A percentile compares a stretch with the other conserved stretches of the same genome.
Evolutionary conservation across 2,888 invertebrate species (phyloP).

Genomic region (Scaptomyza reducta): DNA sequence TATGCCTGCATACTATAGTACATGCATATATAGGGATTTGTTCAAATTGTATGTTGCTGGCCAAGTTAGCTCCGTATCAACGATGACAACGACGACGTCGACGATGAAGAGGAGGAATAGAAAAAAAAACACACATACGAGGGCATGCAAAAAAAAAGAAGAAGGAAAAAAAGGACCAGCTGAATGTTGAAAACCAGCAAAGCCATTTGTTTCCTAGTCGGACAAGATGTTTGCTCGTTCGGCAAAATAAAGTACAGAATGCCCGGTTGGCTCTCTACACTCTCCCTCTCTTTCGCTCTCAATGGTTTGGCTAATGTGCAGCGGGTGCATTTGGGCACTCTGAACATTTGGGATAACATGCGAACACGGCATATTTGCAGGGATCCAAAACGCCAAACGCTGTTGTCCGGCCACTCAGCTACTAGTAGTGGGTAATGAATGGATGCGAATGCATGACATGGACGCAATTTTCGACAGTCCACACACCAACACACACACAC

Average conservation of each 20-base stretch:
- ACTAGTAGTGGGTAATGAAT: conserved; percentile 67
- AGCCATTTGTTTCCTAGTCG: conserved; percentile 83
- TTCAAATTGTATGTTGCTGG: conserved; percentile 41
- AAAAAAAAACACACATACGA: conserved; percentile 18
- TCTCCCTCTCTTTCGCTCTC: not conserved
- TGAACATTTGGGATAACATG: conserved; percentile 80
- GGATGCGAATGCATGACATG: conserved; percentile 77
- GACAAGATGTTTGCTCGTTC: conserved; percentile 83
- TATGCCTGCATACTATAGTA: conserved; percentile 5
- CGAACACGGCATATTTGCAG: conserved; percentile 78
- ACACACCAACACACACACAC: not conserved
- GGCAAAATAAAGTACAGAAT: conserved; percentile 81
- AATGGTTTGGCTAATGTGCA: conserved; percentile 38
- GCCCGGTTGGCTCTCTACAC: conserved; percentile 31
- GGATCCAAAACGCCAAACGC: conserved; percentile 78
- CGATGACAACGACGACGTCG: conserved; percentile 11
- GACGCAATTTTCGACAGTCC: conserved; percentile 74
- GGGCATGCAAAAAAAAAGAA: conserved; percentile 20
- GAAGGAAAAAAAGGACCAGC: conserved; percentile 58
- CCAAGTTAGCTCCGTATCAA: conserved; percentile 41
- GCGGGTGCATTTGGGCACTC: conserved; percentile 62
- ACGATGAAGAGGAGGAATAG: not conserved
- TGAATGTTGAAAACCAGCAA: conserved; percentile 81
- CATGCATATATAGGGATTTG: conserved; percentile 49
- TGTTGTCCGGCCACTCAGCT: conserved; percentile 72